Base-by-base conservation (phyloP, 2,888 invertebrate genomes). In the Cheiracanthium punctorium region DNA sequence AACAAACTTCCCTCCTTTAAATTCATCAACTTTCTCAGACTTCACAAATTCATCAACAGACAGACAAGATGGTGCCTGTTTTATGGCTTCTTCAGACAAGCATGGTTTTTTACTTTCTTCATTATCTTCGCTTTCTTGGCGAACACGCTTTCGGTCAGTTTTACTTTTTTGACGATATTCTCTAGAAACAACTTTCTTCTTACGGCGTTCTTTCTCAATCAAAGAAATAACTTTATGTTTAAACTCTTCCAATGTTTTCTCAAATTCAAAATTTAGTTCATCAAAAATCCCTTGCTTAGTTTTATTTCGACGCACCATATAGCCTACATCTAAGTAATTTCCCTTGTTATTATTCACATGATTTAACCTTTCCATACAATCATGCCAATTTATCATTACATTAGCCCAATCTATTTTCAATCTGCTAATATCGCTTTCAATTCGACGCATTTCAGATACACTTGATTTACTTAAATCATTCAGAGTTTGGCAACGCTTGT, bases 281-380 rank as follows among this genome's bases (percentile, higher is more conserved):
- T 87, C 87, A 81, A 87, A 87, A n/a, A 87, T 81, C 4, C 87
- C 87, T 58, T 87, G 87, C 32, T 87, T 87, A 4, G 87, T 87
- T 69, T 87, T 87, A 30, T 87, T 87, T 17, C 87, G 71, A 29
- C 87, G 75, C 14, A 87, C 87, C 87, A 87, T 87, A 37, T 87
- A 87, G 17, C 87, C 87, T 12, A 87, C 87, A 87, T 87, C 87
- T 28, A 87, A 87, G 67, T 87, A 87, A 58, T 87, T 87, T 20
- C 87, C 87, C 72, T 87, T 87, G 29, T 87, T 87, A 20, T 80
- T 87, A 67, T 87, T 87, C 98, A 98, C 91, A 95, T 98, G 75
- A 93, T 95, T 81, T 95, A 96, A 0, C 96, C 96, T 0, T 96
- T 97, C 92, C 95, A 94, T 90, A 97, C 97, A 0, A 95, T 95